Base-by-base conservation (phyloP, 2,888 invertebrate species). In the Troilus luridus region DNA sequence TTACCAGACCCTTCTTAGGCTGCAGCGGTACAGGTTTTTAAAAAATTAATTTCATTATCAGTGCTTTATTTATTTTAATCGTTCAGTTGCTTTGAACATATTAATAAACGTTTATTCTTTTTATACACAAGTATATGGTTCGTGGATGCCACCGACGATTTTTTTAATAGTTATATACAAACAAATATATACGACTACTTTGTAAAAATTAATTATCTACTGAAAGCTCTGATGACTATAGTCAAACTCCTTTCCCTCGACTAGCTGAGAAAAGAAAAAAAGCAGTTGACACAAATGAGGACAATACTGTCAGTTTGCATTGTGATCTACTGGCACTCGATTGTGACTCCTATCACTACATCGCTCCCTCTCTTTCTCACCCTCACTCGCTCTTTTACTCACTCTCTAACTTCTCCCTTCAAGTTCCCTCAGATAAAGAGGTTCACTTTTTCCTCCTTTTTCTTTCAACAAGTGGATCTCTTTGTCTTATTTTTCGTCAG, bases 281-380 rank as follows among this genome's bases (percentile, higher is more conserved):
- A 9, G 5, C 24, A 14, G 27, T 77, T 77, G 72, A 77, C 72
- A 77, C 72, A 77, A 77, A 77, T 77, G 72, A 77, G 72, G 24
- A 77, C 72, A 27, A 77, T 77, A 41, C 72, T 77, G 72, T 77
- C 27, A 77, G 41, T 7, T 19, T 27, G 27, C 27, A 77, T 77
- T 77, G 72, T 77, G 27, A 77, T 77, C 72, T 77, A 77, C 27
- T 77, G 72, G 24, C 72, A 41, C 7, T 77, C 12, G 27, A 77
- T 77, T 77, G 72, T 77, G 27, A 19, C 72, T 77, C 72, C 72
- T 77, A 77, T 77, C 72, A 17, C 72, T 72, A 27, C 41, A 41
- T 41, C 41, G 41, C 41, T 41, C 41, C 41, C 41, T 41, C 41
- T 41, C 41, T 41, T 41, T 41, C 72, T 27, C 72, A 17, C 72